Conservation (phyloP, 2,888 invertebrate species). For the Pristionchus fissidentatus region DNA sequence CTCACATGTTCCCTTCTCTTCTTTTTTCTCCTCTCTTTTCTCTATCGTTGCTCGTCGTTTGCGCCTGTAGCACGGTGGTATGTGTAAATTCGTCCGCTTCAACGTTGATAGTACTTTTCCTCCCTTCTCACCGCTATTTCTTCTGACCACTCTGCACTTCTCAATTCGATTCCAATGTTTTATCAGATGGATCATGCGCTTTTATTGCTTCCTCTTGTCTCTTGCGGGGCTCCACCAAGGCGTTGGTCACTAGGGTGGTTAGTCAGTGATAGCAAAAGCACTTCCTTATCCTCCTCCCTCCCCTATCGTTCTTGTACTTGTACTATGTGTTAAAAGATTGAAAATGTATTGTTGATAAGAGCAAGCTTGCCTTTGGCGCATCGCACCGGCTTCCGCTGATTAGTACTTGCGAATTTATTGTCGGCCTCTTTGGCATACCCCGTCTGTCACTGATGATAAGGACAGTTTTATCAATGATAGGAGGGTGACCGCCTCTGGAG, state of each 20-base stretch:
- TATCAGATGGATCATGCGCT: neutral
- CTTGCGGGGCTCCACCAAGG: neutral
- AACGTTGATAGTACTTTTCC: neutral
- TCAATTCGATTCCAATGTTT: neutral
- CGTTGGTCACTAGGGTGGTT: neutral
- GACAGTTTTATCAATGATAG: too few relatives aligned
- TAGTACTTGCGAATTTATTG: too few relatives aligned
- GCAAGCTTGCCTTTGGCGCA: too few relatives aligned
- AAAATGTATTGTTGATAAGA: too few relatives aligned
- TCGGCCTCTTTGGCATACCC: too few relatives aligned
- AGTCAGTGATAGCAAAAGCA: neutral
- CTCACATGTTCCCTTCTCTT: neutral
- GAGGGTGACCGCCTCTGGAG: too few relatives aligned
- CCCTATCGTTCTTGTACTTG: neutral
- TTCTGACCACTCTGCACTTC: neutral
- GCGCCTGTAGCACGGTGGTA: neutral
- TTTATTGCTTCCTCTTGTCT: neutral
- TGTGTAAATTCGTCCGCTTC: neutral
- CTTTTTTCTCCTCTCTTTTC: neutral
- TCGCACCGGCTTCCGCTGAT: too few relatives aligned
- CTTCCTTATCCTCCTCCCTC: neutral
- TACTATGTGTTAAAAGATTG: neutral
- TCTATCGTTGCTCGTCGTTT: neutral
- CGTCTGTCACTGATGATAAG: too few relatives aligned
- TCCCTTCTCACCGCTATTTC: neutral